Percentiles rank a stretch among this genome's conserved stretches.
phyloP scores from a whole-genome alignment of 2,888 invertebrate genomes.

The Teleiodes luculella region DNA sequence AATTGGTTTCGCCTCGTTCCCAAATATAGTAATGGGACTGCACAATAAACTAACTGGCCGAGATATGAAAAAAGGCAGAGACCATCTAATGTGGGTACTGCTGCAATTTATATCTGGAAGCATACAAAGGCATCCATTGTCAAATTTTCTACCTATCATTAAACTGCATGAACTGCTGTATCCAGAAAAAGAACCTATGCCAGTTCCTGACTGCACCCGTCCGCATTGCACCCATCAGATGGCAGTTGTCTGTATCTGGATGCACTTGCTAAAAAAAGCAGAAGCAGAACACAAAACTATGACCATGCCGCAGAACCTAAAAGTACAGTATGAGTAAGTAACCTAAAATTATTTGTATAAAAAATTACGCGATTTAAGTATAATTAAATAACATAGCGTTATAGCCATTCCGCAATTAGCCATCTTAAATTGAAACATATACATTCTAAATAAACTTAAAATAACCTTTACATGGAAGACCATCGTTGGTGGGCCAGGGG shows the following conservation, averaged over 20 bases:
- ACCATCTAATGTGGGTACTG: constrained; percentile 99
- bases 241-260: constrained; percentile 98
- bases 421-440: too few species aligned
- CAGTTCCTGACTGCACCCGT: constrained; percentile 92
- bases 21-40: constrained; percentile 92
- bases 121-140: constrained; percentile 93
- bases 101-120: constrained; percentile 98
- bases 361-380: too few species aligned
- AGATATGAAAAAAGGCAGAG: constrained; percentile 92
- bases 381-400: too few species aligned
- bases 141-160: constrained; percentile 93
- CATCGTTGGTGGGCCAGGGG: too few species aligned
- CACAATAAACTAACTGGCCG: constrained; percentile 89
- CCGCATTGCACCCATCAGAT: constrained; percentile 93
- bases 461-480: too few species aligned
- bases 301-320: constrained; percentile 88
- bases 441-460: too few species aligned
- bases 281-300: constrained; percentile 90
- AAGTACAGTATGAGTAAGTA: constrained; percentile 89
- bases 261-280: constrained; percentile 95
- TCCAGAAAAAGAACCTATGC: constrained; percentile 93
- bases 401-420: too few species aligned
- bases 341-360: too few species aligned
- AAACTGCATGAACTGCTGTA: constrained; percentile 95
- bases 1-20: constrained; percentile 95